A percentile compares a stretch with the other conserved stretches of the same genome.
These are phyloP conservation scores for Momotus momota DNA, from an alignment of 2,797 vertebrate genomes.

Conservation along the genomic window DNA sequence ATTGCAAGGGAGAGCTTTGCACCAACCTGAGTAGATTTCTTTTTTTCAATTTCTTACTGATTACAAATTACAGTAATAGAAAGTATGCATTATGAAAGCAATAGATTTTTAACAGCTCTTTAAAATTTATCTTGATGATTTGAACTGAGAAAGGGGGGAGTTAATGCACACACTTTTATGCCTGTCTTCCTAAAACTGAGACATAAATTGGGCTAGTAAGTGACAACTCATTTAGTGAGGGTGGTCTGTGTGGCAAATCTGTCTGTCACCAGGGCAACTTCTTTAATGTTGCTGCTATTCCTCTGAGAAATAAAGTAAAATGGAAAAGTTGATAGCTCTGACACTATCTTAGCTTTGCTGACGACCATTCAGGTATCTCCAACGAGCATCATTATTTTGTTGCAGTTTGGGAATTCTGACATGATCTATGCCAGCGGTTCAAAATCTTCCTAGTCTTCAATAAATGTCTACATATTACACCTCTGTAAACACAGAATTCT, in stretches of 20 bases:
- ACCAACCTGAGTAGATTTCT: neutral
- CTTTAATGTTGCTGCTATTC: neutral
- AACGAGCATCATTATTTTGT: neutral
- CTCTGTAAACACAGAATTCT: neutral
- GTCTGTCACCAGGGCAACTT: neutral
- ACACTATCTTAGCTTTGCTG: neutral
- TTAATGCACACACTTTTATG: neutral
- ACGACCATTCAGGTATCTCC: neutral
- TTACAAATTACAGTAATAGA: neutral
- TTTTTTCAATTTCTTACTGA: neutral
- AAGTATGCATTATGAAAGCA: neutral
- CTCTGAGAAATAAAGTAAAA: neutral
- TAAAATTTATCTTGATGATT: neutral
- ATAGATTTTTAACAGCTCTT: neutral
- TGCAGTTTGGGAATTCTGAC: neutral
- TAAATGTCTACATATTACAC: neutral
- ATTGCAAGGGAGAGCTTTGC: constrained; percentile 14
- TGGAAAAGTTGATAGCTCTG: neutral
- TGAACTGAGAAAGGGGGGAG: neutral
- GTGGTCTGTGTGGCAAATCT: neutral
- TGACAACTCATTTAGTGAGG: neutral
- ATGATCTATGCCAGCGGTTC: neutral
- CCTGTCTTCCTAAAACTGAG: neutral
- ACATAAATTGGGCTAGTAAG: neutral
- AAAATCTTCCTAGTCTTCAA: neutral